A percentile compares a stretch with the other conserved stretches of the same genome.
Conservation (phyloP, 2,113 vertebrate species). For the Charadrius vociferus region DNA sequence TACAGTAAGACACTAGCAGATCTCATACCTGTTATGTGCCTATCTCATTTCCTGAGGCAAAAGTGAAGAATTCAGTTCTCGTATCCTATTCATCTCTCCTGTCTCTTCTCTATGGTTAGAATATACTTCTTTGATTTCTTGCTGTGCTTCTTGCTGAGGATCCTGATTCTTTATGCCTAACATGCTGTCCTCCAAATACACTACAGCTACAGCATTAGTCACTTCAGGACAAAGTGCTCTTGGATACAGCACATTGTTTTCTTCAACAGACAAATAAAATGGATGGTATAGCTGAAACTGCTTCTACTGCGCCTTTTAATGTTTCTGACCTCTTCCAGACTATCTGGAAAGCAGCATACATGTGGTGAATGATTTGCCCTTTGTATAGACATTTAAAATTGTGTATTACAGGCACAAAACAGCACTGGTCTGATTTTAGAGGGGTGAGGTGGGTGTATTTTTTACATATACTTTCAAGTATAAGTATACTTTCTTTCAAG, state of each 20-base stretch:
- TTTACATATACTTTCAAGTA: background rate
- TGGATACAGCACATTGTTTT: background rate
- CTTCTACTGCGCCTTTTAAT: background rate
- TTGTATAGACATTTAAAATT: background rate
- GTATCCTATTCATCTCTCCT: constrained; percentile 31
- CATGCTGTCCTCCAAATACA: constrained; percentile 36
- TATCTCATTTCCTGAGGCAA: background rate
- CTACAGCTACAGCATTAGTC: background rate
- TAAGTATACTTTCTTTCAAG: background rate
- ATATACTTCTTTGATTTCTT: constrained; percentile 35
- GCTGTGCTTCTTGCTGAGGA: constrained; percentile 14
- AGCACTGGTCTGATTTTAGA: background rate
- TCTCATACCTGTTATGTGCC: background rate
- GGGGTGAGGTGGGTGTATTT: background rate
- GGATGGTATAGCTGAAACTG: background rate
- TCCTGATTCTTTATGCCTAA: constrained; percentile 46
- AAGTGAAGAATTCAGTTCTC: background rate
- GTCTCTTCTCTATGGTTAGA: background rate
- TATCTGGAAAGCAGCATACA: background rate
- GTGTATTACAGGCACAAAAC: background rate
- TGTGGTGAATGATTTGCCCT: background rate
- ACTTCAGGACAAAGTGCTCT: constrained; percentile 36
- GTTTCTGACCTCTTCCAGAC: background rate
- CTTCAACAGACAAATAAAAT: constrained; percentile 32
- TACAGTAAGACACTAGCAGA: background rate